These are phyloP conservation scores for Diprion similis DNA, from an alignment of 1,140 invertebrate genomes.

Conservation along the genomic window DNA sequence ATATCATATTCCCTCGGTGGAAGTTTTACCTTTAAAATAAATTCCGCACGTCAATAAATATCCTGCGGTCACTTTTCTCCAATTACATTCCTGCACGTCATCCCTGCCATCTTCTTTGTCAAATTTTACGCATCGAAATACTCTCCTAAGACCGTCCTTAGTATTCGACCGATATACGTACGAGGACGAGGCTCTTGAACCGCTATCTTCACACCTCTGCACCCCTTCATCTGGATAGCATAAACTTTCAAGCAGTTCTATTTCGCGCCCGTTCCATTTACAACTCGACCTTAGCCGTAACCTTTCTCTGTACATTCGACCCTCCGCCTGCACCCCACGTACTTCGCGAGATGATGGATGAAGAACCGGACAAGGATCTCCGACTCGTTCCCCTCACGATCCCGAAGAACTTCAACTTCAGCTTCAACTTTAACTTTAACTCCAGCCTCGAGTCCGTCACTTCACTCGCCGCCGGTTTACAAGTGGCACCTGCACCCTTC, in stretches of 20 bases:
- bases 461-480: not conserved
- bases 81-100: too few species aligned
- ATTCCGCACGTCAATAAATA: too few species aligned
- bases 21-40: too few species aligned
- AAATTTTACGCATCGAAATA: too few species aligned
- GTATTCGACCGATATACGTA: too few species aligned
- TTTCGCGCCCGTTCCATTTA: not conserved
- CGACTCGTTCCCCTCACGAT: not conserved
- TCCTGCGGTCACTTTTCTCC: too few species aligned
- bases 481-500: not conserved
- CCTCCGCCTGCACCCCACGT: not conserved
- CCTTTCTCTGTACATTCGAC: not conserved
- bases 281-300: not conserved
- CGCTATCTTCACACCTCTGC: not conserved
- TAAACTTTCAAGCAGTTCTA: not conserved
- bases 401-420: not conserved
- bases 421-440: not conserved
- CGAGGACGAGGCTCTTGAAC: not conserved
- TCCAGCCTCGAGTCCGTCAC: not conserved
- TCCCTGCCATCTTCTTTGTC: too few species aligned
- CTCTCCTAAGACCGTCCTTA: too few species aligned
- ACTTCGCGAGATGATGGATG: slow-evolving; percentile 2
- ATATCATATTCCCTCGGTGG: too few species aligned
- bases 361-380: not conserved
- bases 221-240: not conserved